These are phyloP conservation scores for Trichomalopsis sarcophagae DNA, from an alignment of 1,140 invertebrate species.

Conservation along the genomic window DNA sequence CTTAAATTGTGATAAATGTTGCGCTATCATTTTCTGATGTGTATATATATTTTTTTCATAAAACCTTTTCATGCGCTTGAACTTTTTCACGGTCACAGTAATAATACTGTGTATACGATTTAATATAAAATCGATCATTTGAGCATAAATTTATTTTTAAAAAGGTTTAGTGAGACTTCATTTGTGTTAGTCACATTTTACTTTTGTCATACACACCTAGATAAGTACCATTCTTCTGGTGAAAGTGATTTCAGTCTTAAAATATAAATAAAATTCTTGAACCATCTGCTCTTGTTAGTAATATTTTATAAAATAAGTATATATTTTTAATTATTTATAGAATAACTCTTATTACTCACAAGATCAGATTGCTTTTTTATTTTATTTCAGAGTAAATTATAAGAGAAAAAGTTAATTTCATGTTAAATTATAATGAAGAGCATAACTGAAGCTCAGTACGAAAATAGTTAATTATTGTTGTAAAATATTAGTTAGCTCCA, in stretches of 20 bases:
- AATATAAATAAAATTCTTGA: neutral
- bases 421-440: no score
- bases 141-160: neutral
- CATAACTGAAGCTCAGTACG: no score
- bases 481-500: no score
- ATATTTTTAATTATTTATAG: no score
- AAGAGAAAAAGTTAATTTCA: no score
- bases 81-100: neutral
- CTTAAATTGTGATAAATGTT: slow-evolving; percentile 6
- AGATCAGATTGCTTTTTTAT: no score
- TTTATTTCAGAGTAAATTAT: no score
- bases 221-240: neutral
- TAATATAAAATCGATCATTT: slow-evolving; percentile 11
- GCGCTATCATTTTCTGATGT: neutral
- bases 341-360: neutral
- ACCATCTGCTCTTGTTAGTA: neutral
- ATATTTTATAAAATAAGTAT: neutral
- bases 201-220: neutral
- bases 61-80: neutral
- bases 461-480: no score
- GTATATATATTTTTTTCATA: neutral
- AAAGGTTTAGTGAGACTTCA: neutral
- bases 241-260: neutral
- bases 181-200: neutral
- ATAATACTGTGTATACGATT: neutral